phyloP scores from a whole-genome alignment of 2,888 invertebrate species.

The Nemapogon koenigi region DNA sequence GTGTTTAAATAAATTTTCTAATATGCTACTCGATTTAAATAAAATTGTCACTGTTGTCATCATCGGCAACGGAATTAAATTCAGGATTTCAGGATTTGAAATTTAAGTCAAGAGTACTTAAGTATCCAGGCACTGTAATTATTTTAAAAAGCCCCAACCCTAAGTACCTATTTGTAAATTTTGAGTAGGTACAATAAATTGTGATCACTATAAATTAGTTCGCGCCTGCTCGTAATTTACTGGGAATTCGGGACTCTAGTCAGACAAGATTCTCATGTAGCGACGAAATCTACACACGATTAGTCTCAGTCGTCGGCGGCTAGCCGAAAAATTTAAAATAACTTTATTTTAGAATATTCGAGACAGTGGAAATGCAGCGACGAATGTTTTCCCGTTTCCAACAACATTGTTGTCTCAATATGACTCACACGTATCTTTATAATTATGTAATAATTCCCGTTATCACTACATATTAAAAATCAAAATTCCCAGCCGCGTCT shows the following conservation, averaged over 20 bases:
- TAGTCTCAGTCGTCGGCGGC: slow-evolving; percentile 16
- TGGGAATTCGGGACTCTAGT: slow-evolving; percentile 14
- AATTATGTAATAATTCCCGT: background rate
- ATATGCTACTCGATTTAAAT: too few relatives aligned
- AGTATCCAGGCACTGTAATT: too few relatives aligned
- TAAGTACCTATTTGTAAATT: background rate
- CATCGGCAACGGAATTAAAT: too few relatives aligned
- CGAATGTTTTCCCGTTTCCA: background rate
- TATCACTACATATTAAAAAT: too few relatives aligned
- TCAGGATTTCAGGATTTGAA: too few relatives aligned
- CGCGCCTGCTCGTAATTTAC: slow-evolving; percentile 15
- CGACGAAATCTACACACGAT: slow-evolving; percentile 11
- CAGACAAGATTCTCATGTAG: slow-evolving; percentile 3
- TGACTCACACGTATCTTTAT: slow-evolving; percentile 1
- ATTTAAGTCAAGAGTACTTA: too few relatives aligned
- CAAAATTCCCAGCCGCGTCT: too few relatives aligned
- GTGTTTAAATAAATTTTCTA: too few relatives aligned
- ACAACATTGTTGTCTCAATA: background rate
- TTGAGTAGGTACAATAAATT: background rate
- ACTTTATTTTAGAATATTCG: slow-evolving; percentile 14
- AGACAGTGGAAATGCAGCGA: slow-evolving; percentile 2
- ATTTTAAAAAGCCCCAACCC: too few relatives aligned
- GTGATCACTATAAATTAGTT: slow-evolving; percentile 7
- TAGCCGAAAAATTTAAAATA: slow-evolving; percentile 18
- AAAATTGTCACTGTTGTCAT: too few relatives aligned